These are phyloP conservation scores for Urocynchramus pylzowi DNA, from an alignment of 2,113 vertebrate species.

Conservation along the genomic window DNA sequence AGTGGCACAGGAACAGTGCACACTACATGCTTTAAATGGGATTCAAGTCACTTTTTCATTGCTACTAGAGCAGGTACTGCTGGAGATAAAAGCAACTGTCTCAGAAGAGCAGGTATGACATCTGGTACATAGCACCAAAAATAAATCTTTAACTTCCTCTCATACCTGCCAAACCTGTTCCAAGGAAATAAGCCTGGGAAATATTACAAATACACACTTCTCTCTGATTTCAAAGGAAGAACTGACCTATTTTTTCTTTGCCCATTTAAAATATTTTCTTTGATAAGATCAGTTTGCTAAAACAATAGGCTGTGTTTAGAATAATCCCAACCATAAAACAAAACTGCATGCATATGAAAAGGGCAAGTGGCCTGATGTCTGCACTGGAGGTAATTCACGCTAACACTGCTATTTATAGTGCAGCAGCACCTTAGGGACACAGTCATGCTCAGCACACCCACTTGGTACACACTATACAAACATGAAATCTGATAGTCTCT, in stretches of 20 bases:
- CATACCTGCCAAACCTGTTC: constrained; percentile 61
- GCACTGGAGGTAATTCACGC: not conserved
- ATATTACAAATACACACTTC: constrained; percentile 45
- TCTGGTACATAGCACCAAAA: constrained; percentile 62
- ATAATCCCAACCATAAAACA: not conserved
- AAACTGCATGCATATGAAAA: not conserved
- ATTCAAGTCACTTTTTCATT: constrained; percentile 54
- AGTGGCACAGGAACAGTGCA: constrained; percentile 43
- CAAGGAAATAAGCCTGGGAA: constrained; percentile 57
- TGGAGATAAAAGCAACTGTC: constrained; percentile 66
- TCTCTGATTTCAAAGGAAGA: constrained; percentile 62
- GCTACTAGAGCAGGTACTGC: constrained; percentile 51
- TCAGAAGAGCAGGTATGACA: constrained; percentile 66
- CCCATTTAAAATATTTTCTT: constrained; percentile 20
- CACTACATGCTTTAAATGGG: constrained; percentile 46
- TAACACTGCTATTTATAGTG: not conserved
- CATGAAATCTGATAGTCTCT: not conserved
- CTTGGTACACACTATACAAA: not conserved
- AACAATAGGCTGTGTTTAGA: constrained; percentile 25
- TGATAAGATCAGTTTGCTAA: constrained; percentile 26
- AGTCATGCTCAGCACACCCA: not conserved
- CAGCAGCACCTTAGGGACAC: not conserved
- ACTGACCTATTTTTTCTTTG: constrained; percentile 60
- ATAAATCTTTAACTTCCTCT: constrained; percentile 70
- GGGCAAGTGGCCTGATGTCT: not conserved